A percentile compares a stretch with the other conserved stretches of the same genome.
phyloP scores from a whole-genome alignment of 2,797 vertebrate species.

The Falco novaeseelandiae region DNA sequence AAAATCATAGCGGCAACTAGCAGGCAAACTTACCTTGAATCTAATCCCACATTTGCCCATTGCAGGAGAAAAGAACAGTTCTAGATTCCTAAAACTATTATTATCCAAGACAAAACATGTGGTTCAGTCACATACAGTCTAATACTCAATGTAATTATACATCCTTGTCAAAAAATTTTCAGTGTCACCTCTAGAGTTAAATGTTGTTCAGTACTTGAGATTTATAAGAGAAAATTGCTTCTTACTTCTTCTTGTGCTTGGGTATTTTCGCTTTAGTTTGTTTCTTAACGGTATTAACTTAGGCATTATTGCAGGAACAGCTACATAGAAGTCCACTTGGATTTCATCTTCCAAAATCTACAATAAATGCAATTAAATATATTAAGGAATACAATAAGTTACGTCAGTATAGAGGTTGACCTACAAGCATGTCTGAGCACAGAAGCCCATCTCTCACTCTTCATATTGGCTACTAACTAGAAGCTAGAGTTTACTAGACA shows the following conservation, averaged over 20 bases:
- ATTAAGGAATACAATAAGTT: neutral
- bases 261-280: conserved; percentile 89
- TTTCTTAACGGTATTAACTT: conserved; percentile 85
- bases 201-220: neutral
- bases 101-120: rapidly evolving
- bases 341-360: conserved; percentile 91
- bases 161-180: neutral
- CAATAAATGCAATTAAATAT: neutral
- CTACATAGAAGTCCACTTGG: conserved; percentile 87
- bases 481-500: neutral
- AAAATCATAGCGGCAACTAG: rapidly evolving
- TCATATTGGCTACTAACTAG: neutral
- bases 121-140: neutral
- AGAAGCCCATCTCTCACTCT: neutral
- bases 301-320: conserved; percentile 85
- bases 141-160: rapidly evolving
- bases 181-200: neutral
- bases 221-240: neutral
- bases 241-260: conserved; percentile 86
- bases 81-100: neutral
- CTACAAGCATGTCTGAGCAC: rapidly evolving
- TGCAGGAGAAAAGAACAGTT: neutral
- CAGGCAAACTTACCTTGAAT: rapidly evolving
- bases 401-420: neutral
- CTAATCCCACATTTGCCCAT: neutral